Evolutionary conservation across 2,797 vertebrate genomes (phyloP).

Genomic region (Liasis olivaceus): DNA sequence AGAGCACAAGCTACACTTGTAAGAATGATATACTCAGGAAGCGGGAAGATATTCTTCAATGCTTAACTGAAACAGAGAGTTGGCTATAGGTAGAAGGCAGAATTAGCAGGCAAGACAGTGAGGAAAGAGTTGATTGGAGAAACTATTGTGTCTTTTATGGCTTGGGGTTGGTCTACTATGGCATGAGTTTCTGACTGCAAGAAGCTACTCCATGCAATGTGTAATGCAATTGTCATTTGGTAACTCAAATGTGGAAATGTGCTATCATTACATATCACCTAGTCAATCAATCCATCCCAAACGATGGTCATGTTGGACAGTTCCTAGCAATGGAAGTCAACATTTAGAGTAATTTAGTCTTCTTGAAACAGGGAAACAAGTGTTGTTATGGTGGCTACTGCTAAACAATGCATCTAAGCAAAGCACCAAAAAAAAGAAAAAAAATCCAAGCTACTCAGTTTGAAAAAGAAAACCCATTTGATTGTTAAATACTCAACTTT

Average conservation of each 20-base stretch:
- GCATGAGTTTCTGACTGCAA: neutral
- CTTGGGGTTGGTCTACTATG: neutral
- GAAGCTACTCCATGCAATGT: neutral
- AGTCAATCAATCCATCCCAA: neutral
- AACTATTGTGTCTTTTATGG: neutral
- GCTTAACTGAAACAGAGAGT: neutral
- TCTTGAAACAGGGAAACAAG: neutral
- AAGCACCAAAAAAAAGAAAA: neutral
- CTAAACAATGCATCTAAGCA: neutral
- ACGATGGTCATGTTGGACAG: neutral
- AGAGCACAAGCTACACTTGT: neutral
- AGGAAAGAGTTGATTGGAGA: neutral
- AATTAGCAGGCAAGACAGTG: neutral
- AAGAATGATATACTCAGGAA: too few species aligned
- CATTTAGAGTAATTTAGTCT: neutral
- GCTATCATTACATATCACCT: neutral
- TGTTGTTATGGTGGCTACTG: neutral
- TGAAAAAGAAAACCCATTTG: neutral
- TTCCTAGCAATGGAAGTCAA: neutral
- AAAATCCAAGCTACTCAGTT: neutral
- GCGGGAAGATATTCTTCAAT: neutral
- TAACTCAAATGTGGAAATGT: neutral
- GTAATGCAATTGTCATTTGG: neutral
- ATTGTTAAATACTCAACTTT: neutral
- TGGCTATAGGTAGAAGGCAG: neutral